These are phyloP conservation scores for Apistogramma diplotaenia DNA, from an alignment of 2,113 vertebrate species.

Conservation along the genomic window DNA sequence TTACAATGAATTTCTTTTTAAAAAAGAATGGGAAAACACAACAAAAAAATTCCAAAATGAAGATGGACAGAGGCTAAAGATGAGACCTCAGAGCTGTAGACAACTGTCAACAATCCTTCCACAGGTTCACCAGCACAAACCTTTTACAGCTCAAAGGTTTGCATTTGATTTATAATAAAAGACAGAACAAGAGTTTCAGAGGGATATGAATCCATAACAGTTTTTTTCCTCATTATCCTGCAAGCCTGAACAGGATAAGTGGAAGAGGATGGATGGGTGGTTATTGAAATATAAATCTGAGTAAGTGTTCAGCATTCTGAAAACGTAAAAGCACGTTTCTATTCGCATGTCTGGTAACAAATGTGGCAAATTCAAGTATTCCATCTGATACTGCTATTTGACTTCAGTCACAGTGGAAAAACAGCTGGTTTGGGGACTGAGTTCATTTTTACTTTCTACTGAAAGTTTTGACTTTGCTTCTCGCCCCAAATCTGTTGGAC, in stretches of 20 bases:
- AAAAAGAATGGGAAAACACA: too few species aligned
- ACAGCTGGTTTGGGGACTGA: background rate
- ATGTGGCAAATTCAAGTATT: background rate
- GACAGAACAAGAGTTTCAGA: background rate
- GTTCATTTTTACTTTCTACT: background rate
- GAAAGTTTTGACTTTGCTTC: fast-evolving
- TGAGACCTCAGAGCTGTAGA: background rate
- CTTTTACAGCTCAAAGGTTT: background rate
- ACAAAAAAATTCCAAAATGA: too few species aligned
- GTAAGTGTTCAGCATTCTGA: background rate
- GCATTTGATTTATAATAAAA: too few species aligned
- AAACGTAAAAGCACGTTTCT: background rate
- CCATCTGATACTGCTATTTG: background rate
- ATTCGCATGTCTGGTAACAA: too few species aligned
- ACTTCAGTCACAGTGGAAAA: background rate
- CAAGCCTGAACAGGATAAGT: too few species aligned
- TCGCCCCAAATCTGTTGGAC: background rate
- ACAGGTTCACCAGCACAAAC: background rate
- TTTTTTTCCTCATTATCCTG: background rate
- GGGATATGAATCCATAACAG: background rate
- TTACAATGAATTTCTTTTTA: too few species aligned
- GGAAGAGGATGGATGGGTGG: too few species aligned
- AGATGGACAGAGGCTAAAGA: background rate
- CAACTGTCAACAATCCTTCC: background rate
- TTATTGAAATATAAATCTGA: background rate